Base-by-base conservation (phyloP, 2,797 vertebrate genomes). In the Enteromius anoplus region DNA sequence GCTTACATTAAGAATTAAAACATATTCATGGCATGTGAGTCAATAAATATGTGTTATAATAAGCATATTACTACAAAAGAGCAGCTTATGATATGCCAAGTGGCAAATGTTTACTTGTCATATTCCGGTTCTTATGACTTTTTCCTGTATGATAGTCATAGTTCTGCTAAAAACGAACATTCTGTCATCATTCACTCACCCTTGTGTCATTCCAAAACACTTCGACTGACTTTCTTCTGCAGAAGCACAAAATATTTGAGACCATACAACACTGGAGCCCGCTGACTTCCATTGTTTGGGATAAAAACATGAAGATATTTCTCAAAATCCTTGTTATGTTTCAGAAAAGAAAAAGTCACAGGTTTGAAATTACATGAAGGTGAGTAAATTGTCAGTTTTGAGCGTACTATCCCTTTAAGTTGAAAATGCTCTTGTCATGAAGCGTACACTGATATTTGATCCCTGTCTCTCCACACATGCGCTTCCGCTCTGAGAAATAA, bases 381-480 rank as follows among this genome's bases (percentile, higher is more conserved):
- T 47, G 11, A 64, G 10, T 19, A 64, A 49, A 78, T 62, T 42
- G 64, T 64, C 0, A 26, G 29, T 62, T 77, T 42, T 42, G 9
- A 1, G 4, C 45, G 17, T 64, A 34, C 42, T 79, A 51, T 53
- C 10, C n/a, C 15, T 75, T 53, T 78, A 49, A 78, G 45, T 21
- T n/a, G 51, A 60, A 75, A 75, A 29, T 19, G 62, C n/a, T 26
- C 23, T n/a, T 15, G 10, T 21, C 49, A n/a, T 23, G 40, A 71
- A 71, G 23, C 66, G 68, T 29, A 49, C n/a, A n/a, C 29, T 37
- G 62, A 82, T 40, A 75, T 82, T 68, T 75, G 72, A 82, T 55
- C 37, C 4, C 65, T 81, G 45, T 75, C 47, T 34, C 55, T 64
- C 3, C 9, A 51, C 49, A 76, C 49, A 8, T 40, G 21, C 21